A percentile compares a stretch with the other conserved stretches of the same genome.
Evolutionary conservation across 2,797 vertebrate species (phyloP).

Genomic region (Myotis daubentonii): DNA sequence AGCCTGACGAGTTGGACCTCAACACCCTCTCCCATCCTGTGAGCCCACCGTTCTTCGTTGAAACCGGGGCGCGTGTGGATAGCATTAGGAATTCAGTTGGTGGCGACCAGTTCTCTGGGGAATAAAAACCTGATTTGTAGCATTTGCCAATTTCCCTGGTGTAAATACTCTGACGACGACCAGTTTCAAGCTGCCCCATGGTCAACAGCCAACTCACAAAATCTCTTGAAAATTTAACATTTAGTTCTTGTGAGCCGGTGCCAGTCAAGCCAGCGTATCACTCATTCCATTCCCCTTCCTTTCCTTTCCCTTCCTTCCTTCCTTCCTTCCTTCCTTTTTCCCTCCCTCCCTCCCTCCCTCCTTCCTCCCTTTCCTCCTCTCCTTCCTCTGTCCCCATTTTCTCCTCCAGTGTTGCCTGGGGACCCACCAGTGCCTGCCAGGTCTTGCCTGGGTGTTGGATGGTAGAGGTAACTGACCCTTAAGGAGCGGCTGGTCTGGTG

Average conservation of each 20-base stretch:
- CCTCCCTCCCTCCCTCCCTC: accelerated
- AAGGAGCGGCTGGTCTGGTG: not conserved
- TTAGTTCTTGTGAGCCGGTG: not conserved
- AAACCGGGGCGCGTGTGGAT: not conserved
- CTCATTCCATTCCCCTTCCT: not conserved
- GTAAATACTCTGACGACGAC: not conserved
- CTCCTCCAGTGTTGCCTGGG: not conserved
- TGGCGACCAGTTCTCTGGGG: not conserved
- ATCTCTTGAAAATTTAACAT: accelerated
- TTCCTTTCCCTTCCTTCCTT: accelerated
- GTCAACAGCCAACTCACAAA: not conserved
- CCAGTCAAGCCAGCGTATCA: not conserved
- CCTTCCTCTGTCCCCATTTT: not conserved
- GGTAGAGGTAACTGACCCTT: not conserved
- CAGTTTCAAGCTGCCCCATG: not conserved
- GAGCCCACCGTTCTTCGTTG: accelerated
- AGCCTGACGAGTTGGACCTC: accelerated
- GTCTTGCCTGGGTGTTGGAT: not conserved
- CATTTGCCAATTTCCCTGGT: not conserved
- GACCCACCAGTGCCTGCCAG: not conserved
- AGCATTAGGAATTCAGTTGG: accelerated
- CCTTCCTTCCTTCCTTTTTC: accelerated
- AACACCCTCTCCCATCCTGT: accelerated
- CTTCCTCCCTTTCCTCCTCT: accelerated
- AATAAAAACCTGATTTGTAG: not conserved